Conservation (phyloP, 1,140 invertebrate genomes). For the Brachionus plicatilis region DNA sequence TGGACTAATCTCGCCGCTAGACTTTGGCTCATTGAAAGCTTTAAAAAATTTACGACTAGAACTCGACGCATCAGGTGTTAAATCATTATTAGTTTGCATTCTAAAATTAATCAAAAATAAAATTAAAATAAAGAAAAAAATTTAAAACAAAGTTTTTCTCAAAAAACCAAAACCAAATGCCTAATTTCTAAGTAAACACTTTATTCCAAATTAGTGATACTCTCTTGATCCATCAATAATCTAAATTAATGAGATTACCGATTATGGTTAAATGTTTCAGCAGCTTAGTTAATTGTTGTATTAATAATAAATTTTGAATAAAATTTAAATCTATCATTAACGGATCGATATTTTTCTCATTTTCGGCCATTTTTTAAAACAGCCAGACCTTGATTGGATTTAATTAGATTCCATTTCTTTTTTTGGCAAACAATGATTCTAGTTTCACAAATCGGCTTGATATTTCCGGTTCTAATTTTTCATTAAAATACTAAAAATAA, state of each 20-base stretch:
- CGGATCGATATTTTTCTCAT: not conserved
- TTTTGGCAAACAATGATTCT: not conserved
- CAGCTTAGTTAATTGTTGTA: not conserved
- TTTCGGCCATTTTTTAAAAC: not conserved
- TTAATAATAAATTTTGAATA: not conserved
- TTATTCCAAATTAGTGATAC: not conserved
- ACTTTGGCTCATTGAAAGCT: not conserved
- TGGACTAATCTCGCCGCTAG: not conserved
- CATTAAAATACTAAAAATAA: not conserved
- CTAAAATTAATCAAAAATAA: not conserved
- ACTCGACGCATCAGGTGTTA: not conserved
- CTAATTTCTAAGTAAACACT: not conserved
- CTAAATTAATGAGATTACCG: not conserved
- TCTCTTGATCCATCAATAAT: not conserved
- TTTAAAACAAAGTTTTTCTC: not conserved
- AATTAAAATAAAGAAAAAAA: not conserved
- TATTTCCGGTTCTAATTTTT: not conserved
- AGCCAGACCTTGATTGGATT: not conserved
- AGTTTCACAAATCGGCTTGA: not conserved
- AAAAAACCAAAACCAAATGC: not conserved
- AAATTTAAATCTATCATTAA: not conserved
- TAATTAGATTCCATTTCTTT: not conserved
- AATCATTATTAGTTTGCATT: not conserved
- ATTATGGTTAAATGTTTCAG: not conserved
- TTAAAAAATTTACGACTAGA: not conserved